These are phyloP conservation scores for Neoseiulus cucumeris DNA, from an alignment of 1,140 invertebrate genomes.

Conservation along the genomic window DNA sequence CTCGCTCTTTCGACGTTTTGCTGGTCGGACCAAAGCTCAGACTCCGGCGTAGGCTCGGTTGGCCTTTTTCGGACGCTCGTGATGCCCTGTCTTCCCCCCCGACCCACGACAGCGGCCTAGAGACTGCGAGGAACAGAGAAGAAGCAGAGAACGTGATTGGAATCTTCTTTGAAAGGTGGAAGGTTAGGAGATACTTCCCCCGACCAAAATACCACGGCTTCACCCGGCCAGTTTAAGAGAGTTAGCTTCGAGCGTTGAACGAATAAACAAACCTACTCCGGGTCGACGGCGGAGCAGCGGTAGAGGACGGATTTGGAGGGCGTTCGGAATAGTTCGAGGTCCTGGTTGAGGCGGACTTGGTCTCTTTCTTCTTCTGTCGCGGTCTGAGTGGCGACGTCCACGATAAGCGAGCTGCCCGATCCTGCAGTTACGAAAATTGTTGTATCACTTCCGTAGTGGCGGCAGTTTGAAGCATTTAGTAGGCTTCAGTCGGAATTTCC, in stretches of 20 bases:
- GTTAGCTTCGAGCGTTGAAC: background rate
- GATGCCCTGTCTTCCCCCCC: background rate
- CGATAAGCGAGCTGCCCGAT: slow-evolving; percentile 2
- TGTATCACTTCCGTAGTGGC: background rate
- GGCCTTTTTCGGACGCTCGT: background rate
- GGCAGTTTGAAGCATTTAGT: background rate
- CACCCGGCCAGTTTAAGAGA: background rate
- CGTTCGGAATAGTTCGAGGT: slow-evolving; percentile 5
- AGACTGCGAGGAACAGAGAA: background rate
- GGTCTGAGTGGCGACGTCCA: slow-evolving; percentile 10
- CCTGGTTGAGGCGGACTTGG: background rate
- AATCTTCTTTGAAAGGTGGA: no score
- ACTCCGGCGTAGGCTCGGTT: background rate
- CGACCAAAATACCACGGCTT: background rate
- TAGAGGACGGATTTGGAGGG: slow-evolving; percentile 9
- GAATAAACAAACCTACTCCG: slow-evolving; percentile 10
- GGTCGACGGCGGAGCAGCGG: slow-evolving; percentile 9
- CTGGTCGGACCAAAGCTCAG: background rate
- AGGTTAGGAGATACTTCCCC: no score
- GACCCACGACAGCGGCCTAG: slow-evolving; percentile 3
- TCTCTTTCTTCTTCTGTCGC: slow-evolving; percentile 1
- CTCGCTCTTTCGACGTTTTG: background rate
- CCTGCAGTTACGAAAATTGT: background rate
- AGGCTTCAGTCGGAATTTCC: no score
- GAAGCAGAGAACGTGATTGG: background rate